phyloP scores from a whole-genome alignment of 2,797 vertebrate species.

The Siniperca scherzeri region DNA sequence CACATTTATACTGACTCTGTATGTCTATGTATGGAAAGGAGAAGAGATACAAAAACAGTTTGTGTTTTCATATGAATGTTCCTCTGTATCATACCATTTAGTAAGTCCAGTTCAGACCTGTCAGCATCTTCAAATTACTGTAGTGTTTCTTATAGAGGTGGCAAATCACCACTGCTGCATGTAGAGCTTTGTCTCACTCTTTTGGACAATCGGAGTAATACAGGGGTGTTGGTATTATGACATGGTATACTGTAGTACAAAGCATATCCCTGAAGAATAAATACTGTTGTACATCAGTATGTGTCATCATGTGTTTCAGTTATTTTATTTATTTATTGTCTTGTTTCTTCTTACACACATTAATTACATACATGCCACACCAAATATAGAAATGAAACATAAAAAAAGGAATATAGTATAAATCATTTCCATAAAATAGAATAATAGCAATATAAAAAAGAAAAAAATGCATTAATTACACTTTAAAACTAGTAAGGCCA shows the following conservation, averaged over 20 bases:
- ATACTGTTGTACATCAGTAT: neutral
- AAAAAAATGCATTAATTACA: neutral
- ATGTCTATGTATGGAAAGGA: neutral
- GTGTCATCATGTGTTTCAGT: neutral
- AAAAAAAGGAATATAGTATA: neutral
- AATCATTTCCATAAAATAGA: neutral
- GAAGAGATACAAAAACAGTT: neutral
- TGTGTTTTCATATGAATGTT: neutral
- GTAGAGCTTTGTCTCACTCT: slow-evolving; percentile 55
- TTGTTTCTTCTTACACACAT: neutral
- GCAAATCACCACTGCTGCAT: neutral
- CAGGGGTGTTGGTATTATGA: neutral
- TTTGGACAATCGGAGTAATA: slow-evolving; percentile 45
- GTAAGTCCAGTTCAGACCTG: slow-evolving; percentile 7
- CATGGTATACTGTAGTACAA: neutral
- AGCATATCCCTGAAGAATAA: neutral
- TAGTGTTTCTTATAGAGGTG: slow-evolving; percentile 13
- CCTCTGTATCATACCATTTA: neutral
- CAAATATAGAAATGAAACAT: neutral
- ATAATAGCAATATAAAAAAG: neutral
- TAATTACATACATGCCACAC: neutral
- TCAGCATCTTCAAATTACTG: slow-evolving; percentile 19
- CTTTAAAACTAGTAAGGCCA: neutral
- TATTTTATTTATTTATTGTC: neutral
- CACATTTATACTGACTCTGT: slow-evolving; percentile 3